Base-by-base conservation (phyloP, 2,888 invertebrate species). In the Idaea straminata region DNA sequence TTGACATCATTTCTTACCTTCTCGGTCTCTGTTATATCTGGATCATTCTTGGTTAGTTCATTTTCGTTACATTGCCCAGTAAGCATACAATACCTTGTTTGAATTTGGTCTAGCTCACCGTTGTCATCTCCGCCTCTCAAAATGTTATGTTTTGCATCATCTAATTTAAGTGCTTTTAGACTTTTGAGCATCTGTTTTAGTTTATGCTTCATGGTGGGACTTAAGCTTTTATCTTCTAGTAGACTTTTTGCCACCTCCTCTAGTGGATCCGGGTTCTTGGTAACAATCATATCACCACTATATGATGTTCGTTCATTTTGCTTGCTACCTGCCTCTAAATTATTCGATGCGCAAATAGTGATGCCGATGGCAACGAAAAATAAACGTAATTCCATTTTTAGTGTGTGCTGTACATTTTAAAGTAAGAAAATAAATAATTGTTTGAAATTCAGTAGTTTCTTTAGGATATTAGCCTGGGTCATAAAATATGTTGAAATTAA, bases 1-100 rank as follows among this genome's bases (percentile, higher is more conserved):
- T 72, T 66, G 0, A 78, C 61, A 16, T 77, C 74, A 35, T 73
- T 13, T 64, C 6, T 65, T 65, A 6, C 74, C 63, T 62, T 25
- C 25, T 25, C 25, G 3, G 25, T 25, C 25, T 25, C 10, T 0
- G 13, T 47, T 47, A 2, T 47, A 13, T 74, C 69, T 35, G 66
- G 63, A 35, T 70, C 62, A 36, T 61, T 64, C 3, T 47, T n/a
- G n/a, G n/a, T n/a, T n/a, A n/a, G n/a, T n/a, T n/a, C n/a, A n/a
- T n/a, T n/a, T n/a, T n/a, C n/a, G n/a, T n/a, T n/a, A n/a, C n/a
- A n/a, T n/a, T n/a, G n/a, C n/a, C n/a, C n/a, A n/a, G n/a, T n/a
- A n/a, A n/a, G n/a, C n/a, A n/a, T n/a, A n/a, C n/a, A n/a, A 25
- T 25, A 25, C 25, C 25, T 25, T 25, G 25, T 25, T 25, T 25